Evolutionary conservation across 2,797 vertebrate genomes (phyloP).

Genomic region (Bufotes viridis): DNA sequence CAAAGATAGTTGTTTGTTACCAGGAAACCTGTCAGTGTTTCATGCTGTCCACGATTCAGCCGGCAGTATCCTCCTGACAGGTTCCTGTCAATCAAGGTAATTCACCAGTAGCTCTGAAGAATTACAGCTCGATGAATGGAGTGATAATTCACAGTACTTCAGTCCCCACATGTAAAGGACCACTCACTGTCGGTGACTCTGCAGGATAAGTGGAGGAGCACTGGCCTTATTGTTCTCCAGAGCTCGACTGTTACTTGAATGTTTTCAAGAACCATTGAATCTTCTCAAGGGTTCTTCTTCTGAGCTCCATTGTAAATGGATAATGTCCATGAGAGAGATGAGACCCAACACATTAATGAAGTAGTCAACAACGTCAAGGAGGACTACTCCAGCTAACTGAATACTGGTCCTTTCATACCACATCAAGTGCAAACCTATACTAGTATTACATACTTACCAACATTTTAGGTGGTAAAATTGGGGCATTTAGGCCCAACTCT

Average conservation of each 20-base stretch:
- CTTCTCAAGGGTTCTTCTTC: constrained; percentile 11
- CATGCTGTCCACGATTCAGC: too few species aligned
- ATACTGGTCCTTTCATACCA: too few species aligned
- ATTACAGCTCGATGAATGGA: not conserved
- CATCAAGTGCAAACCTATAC: too few species aligned
- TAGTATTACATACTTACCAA: too few species aligned
- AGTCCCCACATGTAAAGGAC: not conserved
- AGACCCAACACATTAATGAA: not conserved
- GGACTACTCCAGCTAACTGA: too few species aligned
- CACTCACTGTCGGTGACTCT: not conserved
- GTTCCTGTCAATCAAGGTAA: not conserved
- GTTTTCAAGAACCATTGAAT: not conserved
- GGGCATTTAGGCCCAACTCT: too few species aligned
- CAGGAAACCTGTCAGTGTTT: too few species aligned
- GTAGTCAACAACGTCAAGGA: not conserved
- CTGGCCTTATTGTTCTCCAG: constrained; percentile 5
- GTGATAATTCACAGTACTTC: constrained; percentile 22
- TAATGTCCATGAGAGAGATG: not conserved
- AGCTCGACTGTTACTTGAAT: not conserved
- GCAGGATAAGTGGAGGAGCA: not conserved
- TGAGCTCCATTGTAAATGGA: not conserved
- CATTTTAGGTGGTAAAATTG: too few species aligned
- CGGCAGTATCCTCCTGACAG: too few species aligned
- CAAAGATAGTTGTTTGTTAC: too few species aligned
- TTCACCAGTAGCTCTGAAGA: not conserved